phyloP scores from a whole-genome alignment of 2,113 vertebrate species.

The Pomatorhinus ruficollis region DNA sequence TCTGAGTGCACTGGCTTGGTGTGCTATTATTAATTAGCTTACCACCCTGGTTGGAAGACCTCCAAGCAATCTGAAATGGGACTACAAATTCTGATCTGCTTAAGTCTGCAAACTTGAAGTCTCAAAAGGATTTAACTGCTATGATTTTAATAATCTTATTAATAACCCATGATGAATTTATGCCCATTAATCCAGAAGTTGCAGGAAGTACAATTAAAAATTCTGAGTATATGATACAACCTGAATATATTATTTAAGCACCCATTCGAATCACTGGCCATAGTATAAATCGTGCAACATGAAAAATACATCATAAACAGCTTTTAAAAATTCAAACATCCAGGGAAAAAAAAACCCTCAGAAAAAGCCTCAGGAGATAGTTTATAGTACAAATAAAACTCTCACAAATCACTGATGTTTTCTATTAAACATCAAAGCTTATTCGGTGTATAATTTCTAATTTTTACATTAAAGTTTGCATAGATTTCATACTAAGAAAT shows the following conservation, averaged over 20 bases:
- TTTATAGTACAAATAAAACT: slow-evolving; percentile 36
- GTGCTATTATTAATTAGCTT: neutral
- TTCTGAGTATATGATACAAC: neutral
- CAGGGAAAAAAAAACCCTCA: neutral
- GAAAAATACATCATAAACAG: slow-evolving; percentile 27
- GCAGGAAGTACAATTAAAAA: slow-evolving; percentile 27
- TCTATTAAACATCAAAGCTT: neutral
- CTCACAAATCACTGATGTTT: neutral
- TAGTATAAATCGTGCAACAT: neutral
- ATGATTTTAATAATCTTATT: slow-evolving; percentile 39
- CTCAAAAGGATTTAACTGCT: slow-evolving; percentile 18
- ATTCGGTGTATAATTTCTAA: neutral
- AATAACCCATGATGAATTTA: slow-evolving; percentile 33
- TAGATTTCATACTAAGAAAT: neutral
- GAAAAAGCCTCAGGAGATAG: neutral
- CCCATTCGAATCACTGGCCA: neutral
- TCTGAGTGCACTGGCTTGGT: neutral
- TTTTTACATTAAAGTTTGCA: neutral
- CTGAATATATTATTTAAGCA: neutral
- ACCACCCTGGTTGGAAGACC: neutral
- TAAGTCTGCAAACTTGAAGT: neutral
- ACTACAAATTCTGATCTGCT: slow-evolving; percentile 13
- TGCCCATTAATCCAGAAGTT: slow-evolving; percentile 23
- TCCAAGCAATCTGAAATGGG: neutral
- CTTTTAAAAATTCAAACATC: neutral